phyloP scores from a whole-genome alignment of 1,140 invertebrate genomes.

The Hyposmocoma kahamanoa region DNA sequence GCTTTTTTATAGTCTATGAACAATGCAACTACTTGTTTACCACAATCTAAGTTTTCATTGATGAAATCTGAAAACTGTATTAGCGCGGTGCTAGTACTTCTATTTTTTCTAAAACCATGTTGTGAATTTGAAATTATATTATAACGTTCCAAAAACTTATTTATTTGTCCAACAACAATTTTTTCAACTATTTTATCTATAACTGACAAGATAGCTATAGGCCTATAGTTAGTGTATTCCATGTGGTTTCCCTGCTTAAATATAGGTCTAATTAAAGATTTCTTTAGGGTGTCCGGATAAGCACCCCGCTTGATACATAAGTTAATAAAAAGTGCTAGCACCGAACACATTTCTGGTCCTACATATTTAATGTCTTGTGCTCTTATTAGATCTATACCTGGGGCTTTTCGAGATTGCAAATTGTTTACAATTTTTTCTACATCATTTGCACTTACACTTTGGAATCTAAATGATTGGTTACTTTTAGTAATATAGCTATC shows the following conservation, averaged over 20 bases:
- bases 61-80: conserved; percentile 6
- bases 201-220: conserved; percentile 2
- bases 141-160: conserved; percentile 1
- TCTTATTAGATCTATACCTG: conserved; percentile 5
- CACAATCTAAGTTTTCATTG: not conserved
- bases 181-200: conserved; percentile 9
- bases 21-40: conserved; percentile 7
- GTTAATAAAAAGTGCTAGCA: conserved; percentile 7
- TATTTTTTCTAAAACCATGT: conserved; percentile 6
- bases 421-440: conserved; percentile 5
- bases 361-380: conserved; percentile 6
- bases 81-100: conserved; percentile 4
- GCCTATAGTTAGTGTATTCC: conserved; percentile 5
- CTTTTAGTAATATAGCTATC: not conserved
- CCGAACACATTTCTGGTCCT: not conserved
- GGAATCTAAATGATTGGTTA: conserved; percentile 4
- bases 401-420: not conserved
- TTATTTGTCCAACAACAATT: conserved; percentile 5
- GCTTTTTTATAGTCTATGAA: conserved; percentile 13
- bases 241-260: conserved; percentile 2
- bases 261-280: conserved; percentile 4
- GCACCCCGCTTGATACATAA: not conserved
- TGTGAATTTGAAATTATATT: conserved; percentile 4
- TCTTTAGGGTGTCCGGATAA: conserved; percentile 5
- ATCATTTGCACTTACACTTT: not conserved